A percentile compares a stretch with the other conserved stretches of the same genome.
phyloP scores from a whole-genome alignment of 2,888 invertebrate species.

The Chaitophorus viminalis region DNA sequence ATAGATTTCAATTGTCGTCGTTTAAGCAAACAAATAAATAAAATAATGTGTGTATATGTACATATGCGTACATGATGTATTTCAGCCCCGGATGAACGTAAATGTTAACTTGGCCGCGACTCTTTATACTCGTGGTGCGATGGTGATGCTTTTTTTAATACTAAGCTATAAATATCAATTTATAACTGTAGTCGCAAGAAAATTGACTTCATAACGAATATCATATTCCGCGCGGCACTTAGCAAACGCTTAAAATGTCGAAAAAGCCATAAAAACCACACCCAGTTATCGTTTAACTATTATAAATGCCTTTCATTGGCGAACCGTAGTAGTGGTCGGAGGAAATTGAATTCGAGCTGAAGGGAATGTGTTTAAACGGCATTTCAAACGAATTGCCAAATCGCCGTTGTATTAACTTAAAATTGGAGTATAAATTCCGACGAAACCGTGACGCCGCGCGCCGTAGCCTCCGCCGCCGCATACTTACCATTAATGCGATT shows the following conservation, averaged over 20 bases:
- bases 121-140: not conserved
- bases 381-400: conserved; percentile 3
- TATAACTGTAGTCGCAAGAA: conserved; percentile 5
- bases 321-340: not conserved
- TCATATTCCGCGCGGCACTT: not conserved
- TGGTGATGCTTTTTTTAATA: not conserved
- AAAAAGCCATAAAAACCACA: conserved; percentile 30
- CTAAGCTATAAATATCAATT: conserved; percentile 28
- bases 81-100: not conserved
- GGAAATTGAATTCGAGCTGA: conserved; percentile 25
- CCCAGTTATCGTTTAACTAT: conserved; percentile 22
- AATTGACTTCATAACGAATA: conserved; percentile 34
- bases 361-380: conserved; percentile 43
- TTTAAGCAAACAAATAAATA: not conserved
- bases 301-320: conserved; percentile 21
- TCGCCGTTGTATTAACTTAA: conserved; percentile 7
- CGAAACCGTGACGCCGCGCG: not conserved
- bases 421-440: not conserved
- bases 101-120: not conserved
- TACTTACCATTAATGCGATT: not conserved
- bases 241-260: conserved; percentile 23
- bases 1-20: conserved; percentile 26
- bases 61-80: not conserved
- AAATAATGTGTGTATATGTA: not conserved
- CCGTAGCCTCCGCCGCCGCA: no score